These are phyloP conservation scores for Eilema sororculum DNA, from an alignment of 2,888 invertebrate genomes.

Conservation along the genomic window DNA sequence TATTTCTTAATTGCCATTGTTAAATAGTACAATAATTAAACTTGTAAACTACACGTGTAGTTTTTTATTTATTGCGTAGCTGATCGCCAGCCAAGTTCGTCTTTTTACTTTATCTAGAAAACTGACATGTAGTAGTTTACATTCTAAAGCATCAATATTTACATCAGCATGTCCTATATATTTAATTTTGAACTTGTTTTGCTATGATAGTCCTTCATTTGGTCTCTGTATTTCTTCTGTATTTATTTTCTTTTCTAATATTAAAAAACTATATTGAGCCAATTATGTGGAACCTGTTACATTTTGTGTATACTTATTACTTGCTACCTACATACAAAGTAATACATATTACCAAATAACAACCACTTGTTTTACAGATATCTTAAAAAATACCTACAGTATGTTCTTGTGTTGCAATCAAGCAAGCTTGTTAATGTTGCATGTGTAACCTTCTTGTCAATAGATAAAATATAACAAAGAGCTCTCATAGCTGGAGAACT, in stretches of 20 bases:
- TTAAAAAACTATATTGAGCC: too few relatives aligned
- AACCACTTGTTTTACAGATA: not conserved
- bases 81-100: not conserved
- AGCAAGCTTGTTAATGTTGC: not conserved
- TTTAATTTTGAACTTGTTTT: not conserved
- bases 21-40: not conserved
- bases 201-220: not conserved
- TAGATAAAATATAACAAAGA: not conserved
- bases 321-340: not conserved
- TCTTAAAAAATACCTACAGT: not conserved
- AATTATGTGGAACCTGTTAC: too few relatives aligned
- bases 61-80: constrained; percentile 30
- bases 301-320: constrained; percentile 1
- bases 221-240: not conserved
- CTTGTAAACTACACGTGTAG: constrained; percentile 35
- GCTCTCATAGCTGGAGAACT: not conserved
- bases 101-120: not conserved
- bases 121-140: not conserved
- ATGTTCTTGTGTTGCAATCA: not conserved
- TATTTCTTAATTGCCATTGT: not conserved
- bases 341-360: not conserved
- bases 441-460: not conserved
- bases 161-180: not conserved
- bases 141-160: not conserved
- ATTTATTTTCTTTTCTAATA: too few relatives aligned